These are phyloP conservation scores for Macrosteles quadrilineatus DNA, from an alignment of 1,140 invertebrate genomes.

Conservation along the genomic window DNA sequence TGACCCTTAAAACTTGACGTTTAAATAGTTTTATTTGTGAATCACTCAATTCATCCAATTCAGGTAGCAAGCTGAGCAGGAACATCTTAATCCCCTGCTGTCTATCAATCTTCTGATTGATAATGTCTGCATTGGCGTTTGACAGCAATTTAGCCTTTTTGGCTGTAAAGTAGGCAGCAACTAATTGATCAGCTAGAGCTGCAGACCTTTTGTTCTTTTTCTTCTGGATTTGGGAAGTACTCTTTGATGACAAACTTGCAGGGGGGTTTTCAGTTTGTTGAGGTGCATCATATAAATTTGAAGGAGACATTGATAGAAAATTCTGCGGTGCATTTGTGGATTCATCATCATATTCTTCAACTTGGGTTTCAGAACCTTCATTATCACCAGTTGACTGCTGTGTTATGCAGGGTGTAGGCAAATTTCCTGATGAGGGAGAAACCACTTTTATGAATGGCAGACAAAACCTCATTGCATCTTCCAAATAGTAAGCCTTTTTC, in stretches of 20 bases:
- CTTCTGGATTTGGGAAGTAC: slow-evolving; percentile 22
- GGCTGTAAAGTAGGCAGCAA: slow-evolving; percentile 42
- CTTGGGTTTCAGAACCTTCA: slow-evolving; percentile 30
- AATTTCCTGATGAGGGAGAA: slow-evolving; percentile 32
- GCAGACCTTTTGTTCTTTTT: slow-evolving; percentile 35
- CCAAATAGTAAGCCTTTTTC: slow-evolving; percentile 41
- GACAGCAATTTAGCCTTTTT: slow-evolving; percentile 40
- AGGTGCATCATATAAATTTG: slow-evolving; percentile 5
- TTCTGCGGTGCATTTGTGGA: background rate
- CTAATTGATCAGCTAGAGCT: slow-evolving; percentile 36
- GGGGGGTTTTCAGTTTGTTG: slow-evolving; percentile 1
- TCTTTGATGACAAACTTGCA: background rate
- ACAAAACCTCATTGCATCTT: slow-evolving; percentile 39
- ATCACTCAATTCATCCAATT: slow-evolving; percentile 42
- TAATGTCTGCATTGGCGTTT: slow-evolving; percentile 26
- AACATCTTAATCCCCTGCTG: slow-evolving; percentile 42
- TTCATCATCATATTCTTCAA: background rate
- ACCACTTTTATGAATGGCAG: slow-evolving; percentile 39
- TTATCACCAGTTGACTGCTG: slow-evolving; percentile 28
- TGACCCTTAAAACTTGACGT: slow-evolving; percentile 37
- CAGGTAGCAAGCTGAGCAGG: slow-evolving; percentile 42
- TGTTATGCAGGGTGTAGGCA: slow-evolving; percentile 16
- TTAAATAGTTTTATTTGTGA: slow-evolving; percentile 42
- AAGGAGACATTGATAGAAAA: slow-evolving; percentile 1
- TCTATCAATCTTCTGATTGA: slow-evolving; percentile 36